Base-by-base conservation (phyloP, 1,140 invertebrate genomes). In the Streblospio benedicti region DNA sequence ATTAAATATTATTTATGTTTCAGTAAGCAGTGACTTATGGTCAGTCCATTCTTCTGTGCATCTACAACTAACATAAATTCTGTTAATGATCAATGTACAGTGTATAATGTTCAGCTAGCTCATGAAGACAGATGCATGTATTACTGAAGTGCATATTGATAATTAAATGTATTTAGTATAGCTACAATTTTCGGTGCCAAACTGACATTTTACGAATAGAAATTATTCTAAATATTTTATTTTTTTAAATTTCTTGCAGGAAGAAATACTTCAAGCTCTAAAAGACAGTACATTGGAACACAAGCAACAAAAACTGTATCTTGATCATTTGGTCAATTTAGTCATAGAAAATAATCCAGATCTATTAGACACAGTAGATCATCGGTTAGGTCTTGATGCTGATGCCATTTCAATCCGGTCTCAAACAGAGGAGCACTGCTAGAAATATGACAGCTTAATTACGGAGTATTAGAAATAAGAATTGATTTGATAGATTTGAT, bases 271-370 rank as follows among this genome's bases (percentile, higher is more conserved):
- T 9, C 51, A 53, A 53, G 51, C 51, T 20, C 51, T 53, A 20
- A 53, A 53, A 32, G 51, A 53, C 31, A 27, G 33, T 30, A 53
- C 33, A 2, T 32, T 53, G 4, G 51, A 53, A 32, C 28, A 27
- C 23, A 2, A 12, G 6, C 51, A 53, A 53, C 51, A 53, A 32
- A 53, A 53, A 30, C 27, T 20, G n/a, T 53, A 53, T 53, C 51
- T 53, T 25, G 51, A 53, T 3, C 51, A 53, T 18, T 32, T 53
- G 9, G 18, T 53, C 5, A 2, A 12, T 23, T 23, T 32, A 32
- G 51, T 53, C 27, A 27, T 53, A 12, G 20, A 23, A 33, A 53
- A 27, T 23, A 30, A 23, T 20, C 51, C 51, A 23, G 23, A 53
- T 9, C 25, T 53, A 27, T 32, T 53, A 20, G 25, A 27, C 6